Evolutionary conservation across 1,140 invertebrate species (phyloP), one percentile per base, ranked within the genome.

Genomic region (Bombus fervidus): DNA sequence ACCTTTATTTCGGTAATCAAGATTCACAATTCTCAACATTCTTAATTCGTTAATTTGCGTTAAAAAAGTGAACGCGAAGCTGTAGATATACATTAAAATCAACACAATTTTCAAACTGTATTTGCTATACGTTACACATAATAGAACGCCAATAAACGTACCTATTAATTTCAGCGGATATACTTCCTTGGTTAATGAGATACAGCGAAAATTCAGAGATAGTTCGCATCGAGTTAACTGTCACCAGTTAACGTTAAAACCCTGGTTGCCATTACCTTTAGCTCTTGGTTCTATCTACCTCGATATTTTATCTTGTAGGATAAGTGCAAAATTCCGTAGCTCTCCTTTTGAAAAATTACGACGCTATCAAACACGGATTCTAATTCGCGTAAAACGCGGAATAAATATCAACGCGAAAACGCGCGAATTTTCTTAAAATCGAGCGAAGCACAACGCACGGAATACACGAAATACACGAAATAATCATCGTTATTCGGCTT

Each of bases 341-440:
- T 28, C 0, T 18, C 57, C 0, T 53, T 53, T 53, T 22, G 15
- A 22, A 1, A 22, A 53, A 53, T 53, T 53, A 53, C 18, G 47
- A 53, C 47, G 1, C 5, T 53, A 53, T 53, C 47, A 22, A 22
- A 6, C 6, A 53, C 18, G 18, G 15, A 6, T 47, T 47, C 5
- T 6, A 18, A 6, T 18, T 47, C 1, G 47, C 47, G 15, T 47
- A 47, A 47, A 47, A 47, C 47, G 47, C 15, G 15, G 0, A 47
- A 47, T 0, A 47, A 47, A 6, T 47, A 18, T 47, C 15, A 47
- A 59, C 3, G 57, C 12, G 39, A 81, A 68, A 81, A 89, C 69
- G 69, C 64, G 75, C 66, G 34, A n/a, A 80, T 89, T 81, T 89
- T 34, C 76, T 81, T 80, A 4, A 74, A n/a, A 18, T 57, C 22